Evolutionary conservation across 2,888 invertebrate species (phyloP).

Genomic region (Lithophane semibrunnea): DNA sequence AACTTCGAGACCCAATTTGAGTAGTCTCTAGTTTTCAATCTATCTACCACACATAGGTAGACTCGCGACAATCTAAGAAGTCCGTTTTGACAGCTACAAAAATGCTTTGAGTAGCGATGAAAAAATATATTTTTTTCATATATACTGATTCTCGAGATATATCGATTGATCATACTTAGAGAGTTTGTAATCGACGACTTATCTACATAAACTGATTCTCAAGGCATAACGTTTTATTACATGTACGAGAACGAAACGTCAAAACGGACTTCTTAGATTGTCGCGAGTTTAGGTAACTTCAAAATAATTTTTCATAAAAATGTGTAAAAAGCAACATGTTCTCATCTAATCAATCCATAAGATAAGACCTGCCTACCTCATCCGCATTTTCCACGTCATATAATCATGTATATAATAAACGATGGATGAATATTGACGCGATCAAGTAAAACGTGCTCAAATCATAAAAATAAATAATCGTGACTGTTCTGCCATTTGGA

Average conservation of each 20-base stretch:
- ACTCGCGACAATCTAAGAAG: too few species aligned
- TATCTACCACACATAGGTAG: neutral
- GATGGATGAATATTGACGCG: neutral
- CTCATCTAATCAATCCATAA: neutral
- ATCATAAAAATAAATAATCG: conserved; percentile 44
- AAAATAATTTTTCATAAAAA: neutral
- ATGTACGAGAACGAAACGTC: too few species aligned
- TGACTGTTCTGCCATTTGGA: conserved; percentile 37
- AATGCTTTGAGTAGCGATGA: too few species aligned
- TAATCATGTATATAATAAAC: neutral
- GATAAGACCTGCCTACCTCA: neutral
- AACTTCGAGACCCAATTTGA: neutral
- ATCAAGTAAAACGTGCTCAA: conserved; percentile 43
- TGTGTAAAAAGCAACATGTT: neutral
- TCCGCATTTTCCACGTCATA: conserved; percentile 21
- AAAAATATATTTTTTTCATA: too few species aligned
- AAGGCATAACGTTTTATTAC: too few species aligned
- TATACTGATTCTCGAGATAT: too few species aligned
- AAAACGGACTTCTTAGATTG: too few species aligned
- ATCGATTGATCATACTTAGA: too few species aligned
- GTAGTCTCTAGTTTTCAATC: neutral
- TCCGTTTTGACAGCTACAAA: too few species aligned
- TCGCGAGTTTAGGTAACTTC: neutral
- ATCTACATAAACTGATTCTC: too few species aligned
- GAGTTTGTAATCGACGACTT: too few species aligned